A percentile compares a stretch with the other conserved stretches of the same genome.
Conservation (phyloP, 2,888 invertebrate species). For the Neoitamus cyanurus region DNA sequence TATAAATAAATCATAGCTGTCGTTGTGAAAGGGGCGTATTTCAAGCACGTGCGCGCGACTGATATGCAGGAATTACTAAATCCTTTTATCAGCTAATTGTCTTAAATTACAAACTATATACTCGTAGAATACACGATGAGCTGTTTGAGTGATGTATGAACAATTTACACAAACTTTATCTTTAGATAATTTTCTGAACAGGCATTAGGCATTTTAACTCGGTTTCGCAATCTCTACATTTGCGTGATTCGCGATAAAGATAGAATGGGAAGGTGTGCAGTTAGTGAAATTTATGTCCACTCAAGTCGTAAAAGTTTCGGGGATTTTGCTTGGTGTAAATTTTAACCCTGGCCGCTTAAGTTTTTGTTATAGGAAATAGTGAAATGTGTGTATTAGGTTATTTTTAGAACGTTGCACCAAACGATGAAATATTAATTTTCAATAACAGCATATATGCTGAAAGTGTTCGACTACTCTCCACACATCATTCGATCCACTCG, state of each 20-base stretch:
- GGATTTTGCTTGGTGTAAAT: neutral
- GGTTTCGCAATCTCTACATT: neutral
- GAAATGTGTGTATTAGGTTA: neutral
- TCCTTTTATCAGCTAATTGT: neutral
- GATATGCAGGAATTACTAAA: neutral
- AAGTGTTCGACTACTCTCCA: no score
- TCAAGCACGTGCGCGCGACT: neutral
- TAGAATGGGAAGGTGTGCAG: neutral
- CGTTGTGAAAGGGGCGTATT: neutral
- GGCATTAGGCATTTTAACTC: neutral
- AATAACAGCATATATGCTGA: no score
- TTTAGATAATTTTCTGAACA: neutral
- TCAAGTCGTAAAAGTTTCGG: neutral
- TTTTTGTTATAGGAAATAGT: neutral
- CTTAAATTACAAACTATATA: neutral
- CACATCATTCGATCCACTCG: no score
- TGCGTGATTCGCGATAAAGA: neutral
- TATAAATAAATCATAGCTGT: neutral
- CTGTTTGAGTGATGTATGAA: neutral
- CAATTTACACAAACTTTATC: slow-evolving; percentile 27
- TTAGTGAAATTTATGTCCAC: neutral
- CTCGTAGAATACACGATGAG: neutral
- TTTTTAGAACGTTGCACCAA: no score
- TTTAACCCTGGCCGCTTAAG: neutral
- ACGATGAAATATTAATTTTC: no score